phyloP scores from a whole-genome alignment of 2,797 vertebrate species.

The Enteromius radiatus region DNA sequence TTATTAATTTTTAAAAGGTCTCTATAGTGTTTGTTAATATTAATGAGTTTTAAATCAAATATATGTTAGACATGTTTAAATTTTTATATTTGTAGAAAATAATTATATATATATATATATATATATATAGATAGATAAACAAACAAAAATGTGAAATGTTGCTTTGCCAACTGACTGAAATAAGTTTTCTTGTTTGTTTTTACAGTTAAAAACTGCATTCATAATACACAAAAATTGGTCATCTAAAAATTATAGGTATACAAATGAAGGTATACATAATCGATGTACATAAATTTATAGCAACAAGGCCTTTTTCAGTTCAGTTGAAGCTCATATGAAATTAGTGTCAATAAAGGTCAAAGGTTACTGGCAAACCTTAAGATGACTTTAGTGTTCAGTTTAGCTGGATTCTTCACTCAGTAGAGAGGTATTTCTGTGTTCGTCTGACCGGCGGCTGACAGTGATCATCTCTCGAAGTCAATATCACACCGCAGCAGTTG shows the following conservation, averaged over 20 bases:
- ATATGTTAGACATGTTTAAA: too few relatives aligned
- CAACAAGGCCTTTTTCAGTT: background rate
- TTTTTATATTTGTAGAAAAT: too few relatives aligned
- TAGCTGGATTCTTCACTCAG: conserved; percentile 30
- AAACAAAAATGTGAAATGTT: too few relatives aligned
- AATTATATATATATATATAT: too few relatives aligned
- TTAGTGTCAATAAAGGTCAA: background rate
- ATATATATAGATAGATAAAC: too few relatives aligned
- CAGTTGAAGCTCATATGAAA: background rate
- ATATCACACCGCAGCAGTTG: conserved; percentile 79
- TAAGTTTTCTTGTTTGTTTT: too few relatives aligned
- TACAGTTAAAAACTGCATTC: background rate
- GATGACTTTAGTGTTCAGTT: conserved; percentile 28
- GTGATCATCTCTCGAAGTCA: conserved; percentile 77
- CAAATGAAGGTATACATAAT: too few relatives aligned
- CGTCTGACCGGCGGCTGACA: conserved; percentile 77
- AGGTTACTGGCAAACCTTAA: background rate
- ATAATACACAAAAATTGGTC: background rate
- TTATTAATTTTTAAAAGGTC: too few relatives aligned
- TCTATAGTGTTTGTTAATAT: too few relatives aligned
- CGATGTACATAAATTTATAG: background rate
- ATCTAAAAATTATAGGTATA: background rate
- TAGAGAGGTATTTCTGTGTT: conserved; percentile 73
- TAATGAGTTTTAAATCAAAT: too few relatives aligned
- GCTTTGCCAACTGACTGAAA: too few relatives aligned